These are phyloP conservation scores for Conistra vaccinii DNA, from an alignment of 2,888 invertebrate genomes.

Conservation along the genomic window DNA sequence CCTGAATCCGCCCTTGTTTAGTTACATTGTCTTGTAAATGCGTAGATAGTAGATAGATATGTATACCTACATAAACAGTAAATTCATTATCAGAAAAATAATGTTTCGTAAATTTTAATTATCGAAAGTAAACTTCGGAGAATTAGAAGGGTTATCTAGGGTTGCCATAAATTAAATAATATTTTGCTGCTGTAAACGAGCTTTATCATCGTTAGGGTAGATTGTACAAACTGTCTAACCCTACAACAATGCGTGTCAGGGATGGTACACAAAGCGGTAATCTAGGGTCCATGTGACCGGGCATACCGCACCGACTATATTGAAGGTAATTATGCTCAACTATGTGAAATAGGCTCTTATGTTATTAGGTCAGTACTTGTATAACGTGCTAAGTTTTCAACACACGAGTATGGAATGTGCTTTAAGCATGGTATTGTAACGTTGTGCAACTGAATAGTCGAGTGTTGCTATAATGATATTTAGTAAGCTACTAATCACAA, in stretches of 20 bases:
- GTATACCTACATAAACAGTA: neutral
- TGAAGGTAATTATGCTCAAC: neutral
- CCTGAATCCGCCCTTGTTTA: too few species aligned
- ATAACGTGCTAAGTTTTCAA: neutral
- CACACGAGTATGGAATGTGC: neutral
- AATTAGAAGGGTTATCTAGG: slow-evolving; percentile 19
- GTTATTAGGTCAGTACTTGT: neutral
- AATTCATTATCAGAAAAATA: neutral
- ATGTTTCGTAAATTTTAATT: slow-evolving; percentile 26
- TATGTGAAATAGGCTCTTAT: slow-evolving; percentile 8
- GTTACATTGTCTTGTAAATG: neutral
- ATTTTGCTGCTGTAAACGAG: slow-evolving; percentile 1
- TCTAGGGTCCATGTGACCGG: slow-evolving; percentile 34
- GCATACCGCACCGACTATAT: neutral
- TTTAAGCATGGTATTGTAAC: too few species aligned
- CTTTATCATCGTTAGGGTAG: neutral
- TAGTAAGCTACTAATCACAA: too few species aligned
- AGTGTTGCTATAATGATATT: too few species aligned
- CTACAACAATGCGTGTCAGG: slow-evolving; percentile 27
- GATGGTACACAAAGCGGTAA: slow-evolving; percentile 13
- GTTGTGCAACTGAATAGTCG: too few species aligned
- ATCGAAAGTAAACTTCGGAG: slow-evolving; percentile 21
- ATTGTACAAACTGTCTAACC: slow-evolving; percentile 20
- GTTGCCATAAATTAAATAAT: slow-evolving; percentile 25
- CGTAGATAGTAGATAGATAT: neutral